phyloP scores from a whole-genome alignment of 2,113 vertebrate genomes.

The Balaenoptera acutorostrata region DNA sequence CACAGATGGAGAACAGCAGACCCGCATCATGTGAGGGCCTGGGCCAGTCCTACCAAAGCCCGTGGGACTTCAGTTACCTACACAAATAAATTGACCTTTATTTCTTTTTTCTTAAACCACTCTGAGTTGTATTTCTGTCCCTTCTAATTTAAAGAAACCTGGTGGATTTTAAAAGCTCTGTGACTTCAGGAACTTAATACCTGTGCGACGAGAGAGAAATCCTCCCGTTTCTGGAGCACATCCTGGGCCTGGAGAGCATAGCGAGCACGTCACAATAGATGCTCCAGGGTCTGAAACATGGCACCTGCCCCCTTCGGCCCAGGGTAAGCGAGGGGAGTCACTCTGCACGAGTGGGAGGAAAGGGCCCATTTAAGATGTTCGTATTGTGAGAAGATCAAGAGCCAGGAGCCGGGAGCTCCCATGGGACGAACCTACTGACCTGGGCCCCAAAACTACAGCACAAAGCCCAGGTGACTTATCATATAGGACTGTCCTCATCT shows the following conservation, averaged over 20 bases:
- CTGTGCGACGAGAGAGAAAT: neutral
- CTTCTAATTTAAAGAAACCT: neutral
- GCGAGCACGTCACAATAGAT: neutral
- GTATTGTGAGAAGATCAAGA: neutral
- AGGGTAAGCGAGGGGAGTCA: neutral
- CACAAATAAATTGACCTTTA: neutral
- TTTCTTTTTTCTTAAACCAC: neutral
- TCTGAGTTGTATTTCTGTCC: neutral
- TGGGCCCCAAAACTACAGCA: neutral
- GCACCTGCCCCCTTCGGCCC: neutral
- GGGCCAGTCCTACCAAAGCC: neutral
- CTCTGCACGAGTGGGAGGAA: neutral
- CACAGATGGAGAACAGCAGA: neutral
- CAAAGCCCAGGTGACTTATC: neutral
- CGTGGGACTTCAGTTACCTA: neutral
- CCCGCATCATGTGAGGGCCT: neutral
- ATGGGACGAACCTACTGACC: no score
- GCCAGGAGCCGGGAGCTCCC: neutral
- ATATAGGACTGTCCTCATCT: neutral
- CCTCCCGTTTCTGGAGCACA: neutral
- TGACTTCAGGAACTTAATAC: neutral
- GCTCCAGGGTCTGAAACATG: neutral
- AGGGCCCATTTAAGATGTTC: neutral
- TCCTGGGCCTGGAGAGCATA: neutral
- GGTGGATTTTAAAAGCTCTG: neutral